These are phyloP conservation scores for Protodeltote pygarga DNA, from an alignment of 2,888 invertebrate genomes.

Conservation along the genomic window DNA sequence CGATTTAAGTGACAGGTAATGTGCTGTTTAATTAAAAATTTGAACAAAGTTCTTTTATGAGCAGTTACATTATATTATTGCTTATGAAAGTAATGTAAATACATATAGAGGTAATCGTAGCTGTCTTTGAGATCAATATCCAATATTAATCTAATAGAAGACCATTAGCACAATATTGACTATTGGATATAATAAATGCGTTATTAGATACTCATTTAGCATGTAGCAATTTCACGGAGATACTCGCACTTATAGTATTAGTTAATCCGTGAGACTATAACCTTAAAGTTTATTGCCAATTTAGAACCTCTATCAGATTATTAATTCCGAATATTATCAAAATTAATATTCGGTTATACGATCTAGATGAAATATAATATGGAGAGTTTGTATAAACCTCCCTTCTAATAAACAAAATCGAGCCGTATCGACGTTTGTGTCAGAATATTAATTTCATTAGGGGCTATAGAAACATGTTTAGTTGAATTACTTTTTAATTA, in stretches of 20 bases:
- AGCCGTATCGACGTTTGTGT: conserved; percentile 61
- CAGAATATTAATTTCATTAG: conserved; percentile 67
- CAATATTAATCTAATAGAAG: background rate
- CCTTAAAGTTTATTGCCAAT: conserved; percentile 57
- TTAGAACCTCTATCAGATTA: conserved; percentile 59
- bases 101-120: background rate
- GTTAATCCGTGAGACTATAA: conserved; percentile 52
- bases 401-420: conserved; percentile 69
- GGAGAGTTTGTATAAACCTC: conserved; percentile 65
- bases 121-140: background rate
- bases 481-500: conserved; percentile 27
- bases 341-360: conserved; percentile 58
- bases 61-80: no score
- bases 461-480: conserved; percentile 41
- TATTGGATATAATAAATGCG: background rate
- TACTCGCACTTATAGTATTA: conserved; percentile 45
- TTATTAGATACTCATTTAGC: conserved; percentile 2
- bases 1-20: background rate
- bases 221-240: conserved; percentile 11
- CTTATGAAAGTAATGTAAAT: conserved; percentile 1
- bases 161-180: conserved; percentile 4
- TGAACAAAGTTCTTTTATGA: no score
- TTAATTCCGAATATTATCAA: conserved; percentile 61
- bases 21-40: background rate
- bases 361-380: conserved; percentile 68